These are phyloP conservation scores for Threskiornis aethiopicus DNA, from an alignment of 2,797 vertebrate genomes.

Conservation along the genomic window DNA sequence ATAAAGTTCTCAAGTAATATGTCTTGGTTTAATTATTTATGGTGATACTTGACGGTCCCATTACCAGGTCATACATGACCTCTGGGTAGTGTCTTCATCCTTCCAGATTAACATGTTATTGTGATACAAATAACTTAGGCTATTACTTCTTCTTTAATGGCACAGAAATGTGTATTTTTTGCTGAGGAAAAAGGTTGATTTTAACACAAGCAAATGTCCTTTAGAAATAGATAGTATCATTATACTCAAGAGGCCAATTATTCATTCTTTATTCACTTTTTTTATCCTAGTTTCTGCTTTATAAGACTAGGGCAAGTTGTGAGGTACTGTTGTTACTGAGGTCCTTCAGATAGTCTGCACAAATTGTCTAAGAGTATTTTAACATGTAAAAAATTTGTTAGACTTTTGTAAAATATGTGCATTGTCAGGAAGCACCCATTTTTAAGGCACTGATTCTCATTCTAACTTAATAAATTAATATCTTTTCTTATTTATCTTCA, in stretches of 20 bases:
- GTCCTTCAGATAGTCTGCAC: background rate
- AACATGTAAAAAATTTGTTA: background rate
- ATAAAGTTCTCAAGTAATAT: background rate
- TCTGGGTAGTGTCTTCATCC: slow-evolving; percentile 16
- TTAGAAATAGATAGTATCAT: slow-evolving; percentile 54
- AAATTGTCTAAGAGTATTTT: background rate
- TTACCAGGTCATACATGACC: slow-evolving; percentile 42
- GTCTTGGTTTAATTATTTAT: slow-evolving; percentile 54
- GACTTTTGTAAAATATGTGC: background rate
- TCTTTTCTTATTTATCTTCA: background rate
- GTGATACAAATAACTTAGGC: slow-evolving; percentile 29
- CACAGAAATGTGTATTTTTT: background rate
- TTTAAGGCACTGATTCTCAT: background rate
- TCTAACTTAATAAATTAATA: background rate
- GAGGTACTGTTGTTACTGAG: background rate
- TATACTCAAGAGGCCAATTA: slow-evolving; percentile 72
- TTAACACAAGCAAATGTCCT: slow-evolving; percentile 54
- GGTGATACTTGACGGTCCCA: slow-evolving; percentile 32
- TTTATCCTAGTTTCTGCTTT: slow-evolving; percentile 27
- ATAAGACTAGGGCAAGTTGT: background rate
- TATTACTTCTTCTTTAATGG: background rate
- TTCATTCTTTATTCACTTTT: slow-evolving; percentile 31
- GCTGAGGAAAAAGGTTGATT: slow-evolving; percentile 26
- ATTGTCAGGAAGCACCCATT: background rate
- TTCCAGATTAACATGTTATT: slow-evolving; percentile 49